A percentile compares a stretch with the other conserved stretches of the same genome.
These are phyloP conservation scores for Saxicola maurus DNA, from an alignment of 2,797 vertebrate genomes.

Conservation along the genomic window DNA sequence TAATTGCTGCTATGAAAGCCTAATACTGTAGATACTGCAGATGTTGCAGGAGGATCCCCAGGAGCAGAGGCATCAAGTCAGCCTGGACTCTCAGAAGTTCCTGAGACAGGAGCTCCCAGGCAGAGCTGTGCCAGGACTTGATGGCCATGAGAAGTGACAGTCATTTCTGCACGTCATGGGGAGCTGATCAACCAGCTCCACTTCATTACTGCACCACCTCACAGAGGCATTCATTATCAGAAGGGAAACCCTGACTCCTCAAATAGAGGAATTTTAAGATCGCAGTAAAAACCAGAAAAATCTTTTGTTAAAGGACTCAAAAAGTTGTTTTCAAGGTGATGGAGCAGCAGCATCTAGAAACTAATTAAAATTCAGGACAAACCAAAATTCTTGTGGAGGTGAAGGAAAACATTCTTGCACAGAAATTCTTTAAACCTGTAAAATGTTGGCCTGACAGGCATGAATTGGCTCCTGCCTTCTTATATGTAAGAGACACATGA, in stretches of 20 bases:
- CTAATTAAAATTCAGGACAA: background rate
- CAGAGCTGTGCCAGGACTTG: background rate
- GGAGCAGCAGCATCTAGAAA: slow-evolving; percentile 4
- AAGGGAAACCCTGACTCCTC: background rate
- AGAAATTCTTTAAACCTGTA: slow-evolving; percentile 19
- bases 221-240: background rate
- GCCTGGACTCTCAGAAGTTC: background rate
- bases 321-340: background rate
- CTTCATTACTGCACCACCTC: background rate
- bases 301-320: background rate
- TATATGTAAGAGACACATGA: slow-evolving; percentile 13
- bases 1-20: slow-evolving; percentile 13
- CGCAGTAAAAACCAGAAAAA: background rate
- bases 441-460: slow-evolving; percentile 44
- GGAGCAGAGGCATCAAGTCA: slow-evolving; percentile 23
- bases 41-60: slow-evolving; percentile 17
- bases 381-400: background rate
- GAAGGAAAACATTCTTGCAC: background rate
- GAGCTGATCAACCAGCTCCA: slow-evolving; percentile 57
- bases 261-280: background rate
- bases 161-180: slow-evolving; percentile 18
- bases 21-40: background rate
- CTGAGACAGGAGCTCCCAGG: background rate
- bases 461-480: slow-evolving; percentile 46
- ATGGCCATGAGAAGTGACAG: slow-evolving; percentile 18